Conservation (phyloP, 2,888 invertebrate genomes). For the Crossocerus cetratus region DNA sequence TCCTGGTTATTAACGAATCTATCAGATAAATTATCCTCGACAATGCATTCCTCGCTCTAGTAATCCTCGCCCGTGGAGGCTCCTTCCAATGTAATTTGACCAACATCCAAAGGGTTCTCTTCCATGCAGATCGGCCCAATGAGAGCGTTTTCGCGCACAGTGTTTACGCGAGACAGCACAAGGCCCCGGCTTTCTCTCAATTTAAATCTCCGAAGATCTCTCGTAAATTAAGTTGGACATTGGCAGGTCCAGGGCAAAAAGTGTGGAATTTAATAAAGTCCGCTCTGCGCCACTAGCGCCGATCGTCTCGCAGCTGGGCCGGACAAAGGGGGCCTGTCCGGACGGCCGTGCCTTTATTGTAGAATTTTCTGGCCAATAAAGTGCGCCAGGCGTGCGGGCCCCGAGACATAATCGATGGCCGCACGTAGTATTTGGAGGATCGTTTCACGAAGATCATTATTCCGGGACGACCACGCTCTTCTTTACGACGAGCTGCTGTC, state of each 20-base stretch:
- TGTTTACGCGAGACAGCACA: no score
- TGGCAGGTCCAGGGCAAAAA: slow-evolving; percentile 7
- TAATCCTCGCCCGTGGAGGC: no score
- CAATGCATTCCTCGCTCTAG: no score
- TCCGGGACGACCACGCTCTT: slow-evolving; percentile 49
- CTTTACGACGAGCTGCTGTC: slow-evolving; percentile 63
- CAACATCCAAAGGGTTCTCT: no score
- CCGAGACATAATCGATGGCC: slow-evolving; percentile 37
- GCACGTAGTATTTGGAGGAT: slow-evolving; percentile 41
- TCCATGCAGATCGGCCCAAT: no score
- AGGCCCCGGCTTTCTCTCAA: background rate
- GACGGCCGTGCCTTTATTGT: slow-evolving; percentile 71
- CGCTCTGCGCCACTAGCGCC: slow-evolving; percentile 14
- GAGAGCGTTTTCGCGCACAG: no score
- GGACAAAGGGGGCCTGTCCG: slow-evolving; percentile 34
- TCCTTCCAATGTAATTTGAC: no score
- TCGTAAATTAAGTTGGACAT: slow-evolving; percentile 26
- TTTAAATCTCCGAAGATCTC: background rate
- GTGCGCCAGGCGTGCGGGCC: slow-evolving; percentile 58
- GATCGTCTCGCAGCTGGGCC: slow-evolving; percentile 18
- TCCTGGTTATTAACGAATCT: no score
- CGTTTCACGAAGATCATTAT: slow-evolving; percentile 41
- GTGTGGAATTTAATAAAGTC: slow-evolving; percentile 45
- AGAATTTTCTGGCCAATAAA: slow-evolving; percentile 76
- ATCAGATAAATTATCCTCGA: no score